Conservation (phyloP, 2,888 invertebrate genomes). For the Eupithecia subfuscata region DNA sequence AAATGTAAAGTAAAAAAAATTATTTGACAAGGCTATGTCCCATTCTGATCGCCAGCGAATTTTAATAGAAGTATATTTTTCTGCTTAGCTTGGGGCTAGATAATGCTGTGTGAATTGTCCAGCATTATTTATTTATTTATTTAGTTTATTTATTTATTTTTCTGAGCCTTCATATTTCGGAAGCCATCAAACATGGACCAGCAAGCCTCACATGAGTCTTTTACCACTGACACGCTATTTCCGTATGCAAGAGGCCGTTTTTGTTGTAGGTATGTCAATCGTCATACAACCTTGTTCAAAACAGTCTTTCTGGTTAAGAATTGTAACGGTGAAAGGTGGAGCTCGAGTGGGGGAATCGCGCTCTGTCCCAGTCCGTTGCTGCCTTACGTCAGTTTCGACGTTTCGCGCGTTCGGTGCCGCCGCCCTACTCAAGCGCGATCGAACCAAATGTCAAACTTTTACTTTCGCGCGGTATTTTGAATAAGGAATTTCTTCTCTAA, state of each 20-base stretch:
- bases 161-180: neutral
- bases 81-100: no score
- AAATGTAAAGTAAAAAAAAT: no score
- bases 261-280: slow-evolving; percentile 83
- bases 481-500: slow-evolving; percentile 33
- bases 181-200: slow-evolving; percentile 32
- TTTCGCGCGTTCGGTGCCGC: slow-evolving; percentile 32
- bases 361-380: slow-evolving; percentile 60
- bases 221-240: slow-evolving; percentile 61
- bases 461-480: slow-evolving; percentile 68
- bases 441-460: slow-evolving; percentile 60
- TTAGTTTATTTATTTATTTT: no score
- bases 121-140: no score
- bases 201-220: slow-evolving; percentile 37
- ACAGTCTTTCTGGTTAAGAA: slow-evolving; percentile 74
- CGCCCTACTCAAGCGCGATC: slow-evolving; percentile 14
- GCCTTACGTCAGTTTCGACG: slow-evolving; percentile 45
- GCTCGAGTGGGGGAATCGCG: slow-evolving; percentile 56
- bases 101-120: no score
- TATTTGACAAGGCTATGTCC: no score
- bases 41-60: no score
- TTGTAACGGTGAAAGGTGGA: slow-evolving; percentile 76
- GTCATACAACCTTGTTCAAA: slow-evolving; percentile 80
- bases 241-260: slow-evolving; percentile 71
- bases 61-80: no score